Evolutionary conservation across 2,888 invertebrate genomes (phyloP), one percentile per base, ranked within the genome.

Genomic region (Polydrusus pterygomalis): DNA sequence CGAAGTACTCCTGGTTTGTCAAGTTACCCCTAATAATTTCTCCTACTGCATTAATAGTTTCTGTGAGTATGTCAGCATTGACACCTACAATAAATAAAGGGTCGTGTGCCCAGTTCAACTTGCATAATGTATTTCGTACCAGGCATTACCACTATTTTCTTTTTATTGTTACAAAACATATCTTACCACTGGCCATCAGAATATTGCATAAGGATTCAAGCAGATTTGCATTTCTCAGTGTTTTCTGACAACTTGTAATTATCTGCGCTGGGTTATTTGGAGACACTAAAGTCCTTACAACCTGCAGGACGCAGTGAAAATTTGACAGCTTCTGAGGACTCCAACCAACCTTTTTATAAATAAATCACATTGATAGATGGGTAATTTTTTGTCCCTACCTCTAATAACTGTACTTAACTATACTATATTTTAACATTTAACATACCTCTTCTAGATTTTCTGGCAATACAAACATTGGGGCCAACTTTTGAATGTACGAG

Each of bases 11-110:
- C 88, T 99, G 99, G 87, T 98, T 99, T 11, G 91, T 91, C 38
- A 92, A 90, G 85, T 96, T 96, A 0, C 98, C 99, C 77, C 98
- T 89, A 60, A 99, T 96, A 0, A 96, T 94, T 89, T 99, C 83
- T 0, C 98, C 97, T 0, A 98, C 97, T 0, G 98, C 94, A 84
- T 94, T 97, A 78, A 99, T 98, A 0, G 97, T 97, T 90, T 98
- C 98, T 0, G 97, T 97, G 58, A 99, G 89, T 63, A 99, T 96
- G 86, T 99, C 97, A 0, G 97, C 97, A 0, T 99, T 98, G 0
- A 99, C 97, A 0, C 79, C 78, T 78, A 60, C 1, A 62, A 25
- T 17, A 38, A 45, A 10, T 7, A 40, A 13, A 10, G 8, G 8
- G 34, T 30, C 30, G 7, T 30, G 10, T 40, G 9, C n/a, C n/a